These are phyloP conservation scores for Chrysomallon squamiferum DNA, from an alignment of 1,140 invertebrate genomes.

Conservation along the genomic window DNA sequence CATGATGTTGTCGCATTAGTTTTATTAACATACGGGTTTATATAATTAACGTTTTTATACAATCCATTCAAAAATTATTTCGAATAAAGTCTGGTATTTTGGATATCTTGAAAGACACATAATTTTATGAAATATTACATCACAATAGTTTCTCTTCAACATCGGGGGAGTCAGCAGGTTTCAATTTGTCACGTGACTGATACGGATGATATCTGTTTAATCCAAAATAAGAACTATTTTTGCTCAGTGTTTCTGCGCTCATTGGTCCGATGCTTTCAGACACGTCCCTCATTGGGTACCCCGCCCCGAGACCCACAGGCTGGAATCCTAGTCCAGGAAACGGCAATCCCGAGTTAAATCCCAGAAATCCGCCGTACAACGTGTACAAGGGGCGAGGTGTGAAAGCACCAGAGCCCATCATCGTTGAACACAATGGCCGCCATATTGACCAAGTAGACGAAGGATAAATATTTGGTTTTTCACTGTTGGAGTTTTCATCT, in stretches of 20 bases:
- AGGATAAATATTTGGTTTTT: constrained; percentile 37
- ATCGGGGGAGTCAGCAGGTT: neutral
- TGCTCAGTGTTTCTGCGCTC: neutral
- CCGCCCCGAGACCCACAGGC: neutral
- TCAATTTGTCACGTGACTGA: neutral
- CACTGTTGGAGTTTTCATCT: constrained; percentile 34
- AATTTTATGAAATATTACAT: no score
- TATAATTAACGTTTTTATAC: no score
- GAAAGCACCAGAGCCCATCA: constrained; percentile 30
- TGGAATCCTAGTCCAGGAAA: neutral
- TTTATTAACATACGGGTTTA: no score
- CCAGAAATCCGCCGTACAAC: constrained; percentile 48
- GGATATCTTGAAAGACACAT: no score
- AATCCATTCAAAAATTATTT: no score
- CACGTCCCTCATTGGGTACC: neutral
- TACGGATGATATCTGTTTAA: constrained; percentile 4
- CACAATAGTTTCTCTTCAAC: neutral
- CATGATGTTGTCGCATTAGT: no score
- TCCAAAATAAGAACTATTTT: neutral
- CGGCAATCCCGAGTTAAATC: constrained; percentile 16
- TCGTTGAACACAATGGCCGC: constrained; percentile 41
- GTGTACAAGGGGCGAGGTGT: constrained; percentile 39
- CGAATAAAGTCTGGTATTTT: no score
- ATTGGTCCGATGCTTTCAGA: neutral
- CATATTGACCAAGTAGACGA: constrained; percentile 43